Conservation (phyloP, 2,797 vertebrate species). For the Pseudochirops corinnae region DNA sequence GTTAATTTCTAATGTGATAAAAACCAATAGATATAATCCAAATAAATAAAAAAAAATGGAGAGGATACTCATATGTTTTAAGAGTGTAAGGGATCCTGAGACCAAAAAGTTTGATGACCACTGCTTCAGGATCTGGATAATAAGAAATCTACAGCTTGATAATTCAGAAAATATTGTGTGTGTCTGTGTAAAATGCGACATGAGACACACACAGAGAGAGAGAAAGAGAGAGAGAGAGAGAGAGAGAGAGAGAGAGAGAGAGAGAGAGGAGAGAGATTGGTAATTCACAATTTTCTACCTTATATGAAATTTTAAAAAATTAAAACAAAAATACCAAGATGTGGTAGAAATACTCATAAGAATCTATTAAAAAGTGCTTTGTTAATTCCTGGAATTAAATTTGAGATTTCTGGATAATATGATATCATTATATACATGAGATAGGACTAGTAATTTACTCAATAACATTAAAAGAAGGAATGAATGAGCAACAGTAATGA, state of each 20-base stretch:
- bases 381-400: constrained; percentile 2
- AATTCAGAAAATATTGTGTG: neutral
- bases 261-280: neutral
- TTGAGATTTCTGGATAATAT: neutral
- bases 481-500: neutral
- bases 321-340: neutral
- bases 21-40: neutral
- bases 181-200: neutral
- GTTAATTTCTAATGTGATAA: neutral
- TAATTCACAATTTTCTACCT: constrained; percentile 30
- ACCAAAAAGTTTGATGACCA: neutral
- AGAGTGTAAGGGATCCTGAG: neutral
- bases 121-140: neutral
- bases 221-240: too few species aligned
- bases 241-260: too few species aligned
- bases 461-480: constrained; percentile 15
- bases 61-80: neutral
- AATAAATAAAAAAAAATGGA: neutral
- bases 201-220: too few species aligned
- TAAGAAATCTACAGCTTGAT: neutral
- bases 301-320: neutral
- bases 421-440: neutral
- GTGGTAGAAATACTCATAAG: neutral
- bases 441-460: neutral
- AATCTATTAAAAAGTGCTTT: neutral